These are phyloP conservation scores for Drosophila grimshawi DNA, from an alignment of 1,140 invertebrate species.

Conservation along the genomic window DNA sequence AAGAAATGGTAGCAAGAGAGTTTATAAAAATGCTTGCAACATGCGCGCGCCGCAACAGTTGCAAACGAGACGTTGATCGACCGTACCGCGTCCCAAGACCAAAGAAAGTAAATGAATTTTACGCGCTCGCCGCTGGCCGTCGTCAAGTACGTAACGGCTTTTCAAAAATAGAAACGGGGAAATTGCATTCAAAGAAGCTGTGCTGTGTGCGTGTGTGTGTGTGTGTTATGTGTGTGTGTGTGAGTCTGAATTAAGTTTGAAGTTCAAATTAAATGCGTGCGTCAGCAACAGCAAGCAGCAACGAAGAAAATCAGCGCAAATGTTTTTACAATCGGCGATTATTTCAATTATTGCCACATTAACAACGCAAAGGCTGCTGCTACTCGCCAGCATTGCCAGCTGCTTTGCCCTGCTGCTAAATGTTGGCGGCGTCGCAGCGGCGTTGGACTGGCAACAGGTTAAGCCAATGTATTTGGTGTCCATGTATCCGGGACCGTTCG, in stretches of 20 bases:
- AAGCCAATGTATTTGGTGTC: constrained; percentile 83
- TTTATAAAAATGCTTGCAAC: constrained; percentile 81
- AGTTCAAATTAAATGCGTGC: constrained; percentile 75
- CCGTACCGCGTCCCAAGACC: constrained; percentile 26
- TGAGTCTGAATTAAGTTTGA: constrained; percentile 21
- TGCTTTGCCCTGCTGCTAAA: constrained; percentile 39
- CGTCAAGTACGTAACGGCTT: constrained; percentile 59
- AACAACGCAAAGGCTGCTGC: constrained; percentile 30
- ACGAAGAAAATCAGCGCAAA: constrained; percentile 60
- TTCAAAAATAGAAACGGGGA: constrained; percentile 57
- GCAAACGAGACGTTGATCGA: constrained; percentile 57
- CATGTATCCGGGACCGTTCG: constrained; percentile 68
- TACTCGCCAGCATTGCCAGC: constrained; percentile 23
- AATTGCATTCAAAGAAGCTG: constrained; percentile 4
- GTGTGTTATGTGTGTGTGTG: neutral
- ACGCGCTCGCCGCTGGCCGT: constrained; percentile 14
- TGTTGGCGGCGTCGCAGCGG: constrained; percentile 34
- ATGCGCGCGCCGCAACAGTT: constrained; percentile 72
- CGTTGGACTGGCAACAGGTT: constrained; percentile 77
- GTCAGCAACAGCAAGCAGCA: constrained; percentile 21
- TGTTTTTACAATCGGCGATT: constrained; percentile 67
- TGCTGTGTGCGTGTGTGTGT: constrained; percentile 1
- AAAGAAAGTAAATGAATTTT: constrained; percentile 49
- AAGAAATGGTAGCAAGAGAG: constrained; percentile 66
- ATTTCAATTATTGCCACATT: constrained; percentile 42